Percentiles rank a stretch among this genome's conserved stretches.
phyloP scores from a whole-genome alignment of 2,888 invertebrate genomes.

The Byasa hedistus region DNA sequence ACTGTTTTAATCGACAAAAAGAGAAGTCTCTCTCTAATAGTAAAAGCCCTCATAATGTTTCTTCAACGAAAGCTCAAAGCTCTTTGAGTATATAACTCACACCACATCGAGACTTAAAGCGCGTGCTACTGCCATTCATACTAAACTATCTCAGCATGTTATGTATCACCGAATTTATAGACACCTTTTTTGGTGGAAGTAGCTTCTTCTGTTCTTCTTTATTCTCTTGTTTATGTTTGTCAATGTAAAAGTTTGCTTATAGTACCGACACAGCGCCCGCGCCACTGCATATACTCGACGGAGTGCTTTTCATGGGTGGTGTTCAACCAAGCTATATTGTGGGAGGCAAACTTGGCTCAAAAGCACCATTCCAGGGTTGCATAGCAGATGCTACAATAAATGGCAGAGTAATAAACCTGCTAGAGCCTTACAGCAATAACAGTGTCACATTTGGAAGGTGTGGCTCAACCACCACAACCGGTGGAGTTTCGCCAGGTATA shows the following conservation, averaged over 20 bases:
- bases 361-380: constrained; percentile 90
- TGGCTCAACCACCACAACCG: constrained; percentile 57
- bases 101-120: no score
- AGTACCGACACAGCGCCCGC: constrained; percentile 80
- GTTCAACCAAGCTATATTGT: constrained; percentile 82
- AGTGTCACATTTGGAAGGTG: constrained; percentile 60
- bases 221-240: not conserved
- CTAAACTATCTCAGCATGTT: not conserved
- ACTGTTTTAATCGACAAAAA: not conserved
- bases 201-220: no score
- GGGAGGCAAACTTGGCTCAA: constrained; percentile 78
- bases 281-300: constrained; percentile 82
- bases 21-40: not conserved
- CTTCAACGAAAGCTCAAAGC: no score
- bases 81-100: no score
- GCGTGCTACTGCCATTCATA: no score
- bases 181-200: no score
- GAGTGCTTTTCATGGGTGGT: constrained; percentile 93
- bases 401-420: constrained; percentile 77
- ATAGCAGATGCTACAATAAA: constrained; percentile 96
- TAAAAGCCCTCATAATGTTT: no score
- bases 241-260: constrained; percentile 25
- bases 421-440: constrained; percentile 58
- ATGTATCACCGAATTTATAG: constrained; percentile 2
- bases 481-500: constrained; percentile 60